These are phyloP conservation scores for Hydrozoanthus gracilis DNA, from an alignment of 92 coral and sea anemone genomes.

Conservation along the genomic window DNA sequence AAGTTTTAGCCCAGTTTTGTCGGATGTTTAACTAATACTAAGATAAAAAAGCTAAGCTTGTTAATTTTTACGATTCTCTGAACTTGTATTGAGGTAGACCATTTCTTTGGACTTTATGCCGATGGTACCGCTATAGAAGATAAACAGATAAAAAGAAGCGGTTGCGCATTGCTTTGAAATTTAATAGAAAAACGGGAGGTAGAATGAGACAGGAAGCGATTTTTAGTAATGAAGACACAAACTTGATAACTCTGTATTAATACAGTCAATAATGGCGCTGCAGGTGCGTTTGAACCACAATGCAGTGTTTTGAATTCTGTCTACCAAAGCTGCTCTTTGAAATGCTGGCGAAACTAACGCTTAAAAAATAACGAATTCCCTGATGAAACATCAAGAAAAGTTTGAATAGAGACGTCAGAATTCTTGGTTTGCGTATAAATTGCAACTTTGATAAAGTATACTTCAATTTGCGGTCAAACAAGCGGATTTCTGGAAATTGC, in stretches of 20 bases:
- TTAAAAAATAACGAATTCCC: neutral
- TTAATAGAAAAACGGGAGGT: conserved; percentile 6
- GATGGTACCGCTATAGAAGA: neutral
- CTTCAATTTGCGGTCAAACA: neutral
- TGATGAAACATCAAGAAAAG: neutral
- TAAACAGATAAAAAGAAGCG: conserved; percentile 5
- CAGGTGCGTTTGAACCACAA: conserved; percentile 1
- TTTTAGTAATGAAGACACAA: conserved; percentile 17
- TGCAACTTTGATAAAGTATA: neutral
- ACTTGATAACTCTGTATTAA: conserved; percentile 33
- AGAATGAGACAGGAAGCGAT: conserved; percentile 12
- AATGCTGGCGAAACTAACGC: neutral
- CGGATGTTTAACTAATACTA: neutral
- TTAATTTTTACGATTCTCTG: neutral
- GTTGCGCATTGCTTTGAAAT: neutral
- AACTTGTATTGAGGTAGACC: neutral
- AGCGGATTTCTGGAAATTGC: too few relatives aligned
- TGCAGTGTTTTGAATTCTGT: neutral
- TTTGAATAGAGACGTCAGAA: too few relatives aligned
- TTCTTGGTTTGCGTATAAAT: too few relatives aligned
- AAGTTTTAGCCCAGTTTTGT: neutral
- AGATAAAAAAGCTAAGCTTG: neutral
- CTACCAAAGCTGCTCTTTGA: neutral
- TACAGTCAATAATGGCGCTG: neutral
- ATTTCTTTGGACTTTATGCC: neutral